Evolutionary conservation across 2,797 vertebrate genomes (phyloP).

Genomic region (Manis crassicaudata): DNA sequence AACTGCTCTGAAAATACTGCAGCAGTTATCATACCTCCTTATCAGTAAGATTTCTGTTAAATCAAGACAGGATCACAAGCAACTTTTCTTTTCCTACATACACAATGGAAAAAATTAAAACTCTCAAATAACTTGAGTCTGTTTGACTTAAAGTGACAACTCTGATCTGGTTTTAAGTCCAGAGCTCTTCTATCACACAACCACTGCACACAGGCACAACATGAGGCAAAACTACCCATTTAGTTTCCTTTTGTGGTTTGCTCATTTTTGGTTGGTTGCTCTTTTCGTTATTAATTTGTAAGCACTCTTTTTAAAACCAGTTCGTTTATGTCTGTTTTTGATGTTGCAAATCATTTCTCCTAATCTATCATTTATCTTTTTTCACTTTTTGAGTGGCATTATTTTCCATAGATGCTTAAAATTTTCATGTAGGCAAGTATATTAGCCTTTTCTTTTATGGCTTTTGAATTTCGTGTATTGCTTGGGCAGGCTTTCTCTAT

Average conservation of each 20-base stretch:
- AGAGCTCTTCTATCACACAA: neutral
- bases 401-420: neutral
- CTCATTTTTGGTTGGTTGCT: neutral
- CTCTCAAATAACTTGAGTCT: neutral
- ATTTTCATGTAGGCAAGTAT: neutral
- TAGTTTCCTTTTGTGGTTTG: neutral
- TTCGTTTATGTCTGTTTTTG: neutral
- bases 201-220: neutral
- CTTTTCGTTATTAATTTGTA: neutral
- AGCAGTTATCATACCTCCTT: neutral
- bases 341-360: neutral
- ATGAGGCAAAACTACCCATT: neutral
- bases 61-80: neutral
- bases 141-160: neutral
- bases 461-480: neutral
- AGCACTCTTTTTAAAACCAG: neutral
- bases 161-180: neutral
- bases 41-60: neutral
- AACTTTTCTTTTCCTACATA: neutral
- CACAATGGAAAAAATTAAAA: neutral
- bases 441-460: neutral
- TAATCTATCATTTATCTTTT: neutral
- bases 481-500: neutral
- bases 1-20: neutral
- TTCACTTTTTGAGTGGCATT: neutral